A percentile compares a stretch with the other conserved stretches of the same genome.
Conservation (phyloP, 2,888 invertebrate species). For the Stratiomys singularior region DNA sequence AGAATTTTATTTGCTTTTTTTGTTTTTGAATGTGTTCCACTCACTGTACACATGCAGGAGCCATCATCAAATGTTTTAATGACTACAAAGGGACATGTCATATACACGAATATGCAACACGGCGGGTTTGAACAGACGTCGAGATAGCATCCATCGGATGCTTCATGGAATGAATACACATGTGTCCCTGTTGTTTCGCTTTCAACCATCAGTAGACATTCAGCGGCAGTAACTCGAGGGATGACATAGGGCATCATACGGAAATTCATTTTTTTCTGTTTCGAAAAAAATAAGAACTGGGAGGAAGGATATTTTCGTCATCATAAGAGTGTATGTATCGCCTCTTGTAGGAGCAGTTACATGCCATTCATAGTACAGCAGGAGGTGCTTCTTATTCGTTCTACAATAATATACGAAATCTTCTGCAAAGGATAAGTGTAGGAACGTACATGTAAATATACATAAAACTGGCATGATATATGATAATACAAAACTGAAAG, state of each 20-base stretch:
- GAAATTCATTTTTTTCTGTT: slow-evolving; percentile 22
- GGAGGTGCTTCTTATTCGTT: not conserved
- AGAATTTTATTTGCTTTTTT: too few species aligned
- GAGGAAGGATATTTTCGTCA: slow-evolving; percentile 29
- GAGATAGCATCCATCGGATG: slow-evolving; percentile 7
- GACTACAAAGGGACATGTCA: slow-evolving; percentile 35
- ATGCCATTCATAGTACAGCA: not conserved
- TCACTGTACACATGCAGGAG: not conserved
- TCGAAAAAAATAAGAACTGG: slow-evolving; percentile 3
- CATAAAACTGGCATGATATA: slow-evolving; percentile 10
- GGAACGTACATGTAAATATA: not conserved
- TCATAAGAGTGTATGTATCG: slow-evolving; percentile 23
- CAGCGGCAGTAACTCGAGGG: slow-evolving; percentile 25
- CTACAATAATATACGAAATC: not conserved
- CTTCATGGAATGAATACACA: slow-evolving; percentile 34
- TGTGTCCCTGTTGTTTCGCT: not conserved
- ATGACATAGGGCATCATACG: slow-evolving; percentile 38
- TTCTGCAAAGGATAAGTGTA: not conserved
- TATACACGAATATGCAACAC: slow-evolving; percentile 22
- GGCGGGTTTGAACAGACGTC: slow-evolving; percentile 4
- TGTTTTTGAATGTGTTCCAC: not conserved
- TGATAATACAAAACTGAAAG: slow-evolving; percentile 1
- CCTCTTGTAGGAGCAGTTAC: not conserved
- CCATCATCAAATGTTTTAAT: slow-evolving; percentile 17
- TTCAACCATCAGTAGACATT: slow-evolving; percentile 33